Evolutionary conservation across 2,888 invertebrate species (phyloP).

Genomic region (Agrochola macilenta): DNA sequence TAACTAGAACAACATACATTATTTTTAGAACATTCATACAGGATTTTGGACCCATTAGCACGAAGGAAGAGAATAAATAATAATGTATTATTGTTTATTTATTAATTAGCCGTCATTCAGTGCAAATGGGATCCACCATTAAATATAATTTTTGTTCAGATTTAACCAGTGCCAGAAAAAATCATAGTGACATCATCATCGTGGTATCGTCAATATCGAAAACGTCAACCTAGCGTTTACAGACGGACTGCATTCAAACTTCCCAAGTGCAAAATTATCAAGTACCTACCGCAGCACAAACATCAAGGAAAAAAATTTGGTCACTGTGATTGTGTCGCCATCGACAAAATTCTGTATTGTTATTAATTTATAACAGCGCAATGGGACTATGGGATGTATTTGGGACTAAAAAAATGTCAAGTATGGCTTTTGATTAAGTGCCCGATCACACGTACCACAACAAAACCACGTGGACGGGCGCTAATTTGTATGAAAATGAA

Average conservation of each 20-base stretch:
- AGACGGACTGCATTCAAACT: conserved; percentile 21
- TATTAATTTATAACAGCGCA: not conserved
- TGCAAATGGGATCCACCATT: conserved; percentile 70
- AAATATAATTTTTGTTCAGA: conserved; percentile 54
- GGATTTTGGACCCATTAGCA: conserved; percentile 67
- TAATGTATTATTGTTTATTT: conserved; percentile 24
- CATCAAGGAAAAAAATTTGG: not conserved
- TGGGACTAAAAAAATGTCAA: not conserved
- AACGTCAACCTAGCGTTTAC: conserved; percentile 3
- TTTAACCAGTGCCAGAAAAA: conserved; percentile 57
- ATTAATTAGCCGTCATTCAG: conserved; percentile 49
- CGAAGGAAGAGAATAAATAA: conserved; percentile 61
- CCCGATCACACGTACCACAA: not conserved
- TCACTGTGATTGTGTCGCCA: not conserved
- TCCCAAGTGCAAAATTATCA: conserved; percentile 12
- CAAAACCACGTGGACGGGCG: not conserved
- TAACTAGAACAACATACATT: conserved; percentile 69
- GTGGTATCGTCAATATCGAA: not conserved
- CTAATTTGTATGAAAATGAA: no score
- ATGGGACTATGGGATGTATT: not conserved
- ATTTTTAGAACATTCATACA: conserved; percentile 64
- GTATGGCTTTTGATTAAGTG: not conserved
- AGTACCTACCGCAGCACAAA: not conserved
- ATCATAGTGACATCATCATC: conserved; percentile 24
- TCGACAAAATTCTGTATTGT: not conserved